phyloP scores from a whole-genome alignment of 1,140 invertebrate genomes.

The Steinernema khuongi region DNA sequence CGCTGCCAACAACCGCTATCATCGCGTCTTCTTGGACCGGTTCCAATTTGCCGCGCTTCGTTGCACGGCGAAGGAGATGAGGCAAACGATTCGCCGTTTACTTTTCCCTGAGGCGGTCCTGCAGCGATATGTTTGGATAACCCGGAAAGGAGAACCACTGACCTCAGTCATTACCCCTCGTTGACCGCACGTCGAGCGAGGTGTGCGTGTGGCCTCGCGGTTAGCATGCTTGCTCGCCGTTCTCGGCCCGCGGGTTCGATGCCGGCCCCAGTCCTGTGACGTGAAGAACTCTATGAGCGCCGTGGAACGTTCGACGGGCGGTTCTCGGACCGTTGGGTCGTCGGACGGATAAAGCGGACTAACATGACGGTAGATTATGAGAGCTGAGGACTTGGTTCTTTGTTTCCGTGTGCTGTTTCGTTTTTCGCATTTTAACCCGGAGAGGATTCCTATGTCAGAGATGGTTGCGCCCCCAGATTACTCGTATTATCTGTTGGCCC shows the following conservation, averaged over 20 bases:
- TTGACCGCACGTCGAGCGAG: background rate
- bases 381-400: background rate
- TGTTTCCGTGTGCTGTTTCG: too few species aligned
- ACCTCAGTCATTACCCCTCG: background rate
- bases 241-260: background rate
- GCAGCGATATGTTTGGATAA: background rate
- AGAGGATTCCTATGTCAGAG: too few species aligned
- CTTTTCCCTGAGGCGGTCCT: background rate
- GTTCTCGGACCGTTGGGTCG: background rate
- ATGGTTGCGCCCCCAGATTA: too few species aligned
- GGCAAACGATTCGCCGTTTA: background rate
- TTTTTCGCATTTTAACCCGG: too few species aligned
- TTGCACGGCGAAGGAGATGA: background rate
- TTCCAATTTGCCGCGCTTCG: background rate
- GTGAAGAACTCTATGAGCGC: slow-evolving; percentile 2
- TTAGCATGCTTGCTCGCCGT: background rate
- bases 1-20: background rate
- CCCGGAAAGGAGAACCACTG: background rate
- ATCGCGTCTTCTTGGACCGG: slow-evolving; percentile 1
- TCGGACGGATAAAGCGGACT: background rate
- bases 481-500: too few species aligned
- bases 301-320: background rate
- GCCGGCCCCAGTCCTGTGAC: background rate
- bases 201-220: background rate
- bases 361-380: slow-evolving; percentile 5